Conservation (phyloP, 2,113 vertebrate genomes). For the Pelecanoides urinatrix region DNA sequence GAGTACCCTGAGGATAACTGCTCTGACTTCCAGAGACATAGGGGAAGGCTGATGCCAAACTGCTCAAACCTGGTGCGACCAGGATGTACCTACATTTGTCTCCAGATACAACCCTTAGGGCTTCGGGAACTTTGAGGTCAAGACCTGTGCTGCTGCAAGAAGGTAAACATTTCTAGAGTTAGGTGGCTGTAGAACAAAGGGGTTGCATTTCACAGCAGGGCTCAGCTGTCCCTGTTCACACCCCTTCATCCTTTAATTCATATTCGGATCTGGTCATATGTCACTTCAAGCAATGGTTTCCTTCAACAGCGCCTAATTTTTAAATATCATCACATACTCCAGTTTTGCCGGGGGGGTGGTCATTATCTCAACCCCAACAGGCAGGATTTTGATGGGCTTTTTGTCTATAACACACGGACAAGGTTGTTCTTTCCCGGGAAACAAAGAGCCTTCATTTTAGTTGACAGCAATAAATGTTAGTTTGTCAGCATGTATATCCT, state of each 20-base stretch:
- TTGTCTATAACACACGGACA: not conserved
- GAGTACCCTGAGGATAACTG: too few relatives aligned
- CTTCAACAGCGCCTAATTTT: not conserved
- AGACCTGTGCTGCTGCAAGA: not conserved
- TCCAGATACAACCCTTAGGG: not conserved
- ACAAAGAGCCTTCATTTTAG: not conserved
- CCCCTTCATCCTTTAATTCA: not conserved
- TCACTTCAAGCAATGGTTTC: not conserved
- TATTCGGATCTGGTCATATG: not conserved
- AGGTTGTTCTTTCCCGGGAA: not conserved
- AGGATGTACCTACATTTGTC: not conserved
- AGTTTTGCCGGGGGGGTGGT: not conserved
- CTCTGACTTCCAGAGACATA: too few relatives aligned
- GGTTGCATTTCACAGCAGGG: not conserved
- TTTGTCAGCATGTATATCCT: not conserved
- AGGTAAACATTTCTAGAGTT: not conserved
- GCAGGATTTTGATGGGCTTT: not conserved
- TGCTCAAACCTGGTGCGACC: accelerated
- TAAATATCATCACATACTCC: not conserved
- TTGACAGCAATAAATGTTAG: not conserved
- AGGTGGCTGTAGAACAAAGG: not conserved
- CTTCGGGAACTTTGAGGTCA: not conserved
- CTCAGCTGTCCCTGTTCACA: not conserved
- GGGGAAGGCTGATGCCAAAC: not conserved
- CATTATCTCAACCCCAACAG: not conserved